A percentile compares a stretch with the other conserved stretches of the same genome.
phyloP scores from a whole-genome alignment of 2,797 vertebrate genomes.

The Micrastur ruficollis region DNA sequence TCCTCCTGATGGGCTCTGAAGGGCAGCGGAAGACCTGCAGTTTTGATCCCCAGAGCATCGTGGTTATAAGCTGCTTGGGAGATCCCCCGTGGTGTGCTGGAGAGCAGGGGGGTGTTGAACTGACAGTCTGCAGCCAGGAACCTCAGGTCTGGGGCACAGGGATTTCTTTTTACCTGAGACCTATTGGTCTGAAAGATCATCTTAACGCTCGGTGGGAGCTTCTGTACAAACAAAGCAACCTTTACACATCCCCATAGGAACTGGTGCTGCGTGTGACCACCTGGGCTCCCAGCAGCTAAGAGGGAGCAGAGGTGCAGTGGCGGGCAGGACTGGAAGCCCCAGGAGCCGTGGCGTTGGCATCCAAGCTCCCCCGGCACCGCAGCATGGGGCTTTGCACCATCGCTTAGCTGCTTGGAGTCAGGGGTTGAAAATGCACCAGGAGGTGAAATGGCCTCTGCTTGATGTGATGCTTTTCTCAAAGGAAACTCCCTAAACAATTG shows the following conservation, averaged over 20 bases:
- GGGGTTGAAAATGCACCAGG: background rate
- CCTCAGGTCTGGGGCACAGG: background rate
- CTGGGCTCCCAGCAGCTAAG: background rate
- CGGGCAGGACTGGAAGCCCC: background rate
- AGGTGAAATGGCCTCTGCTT: background rate
- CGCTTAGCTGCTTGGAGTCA: background rate
- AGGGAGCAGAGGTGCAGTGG: background rate
- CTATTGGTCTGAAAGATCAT: background rate
- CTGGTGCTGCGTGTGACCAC: accelerated
- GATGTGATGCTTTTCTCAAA: background rate
- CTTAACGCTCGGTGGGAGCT: background rate
- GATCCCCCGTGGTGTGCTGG: accelerated
- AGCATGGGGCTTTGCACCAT: background rate
- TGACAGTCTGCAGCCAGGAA: background rate
- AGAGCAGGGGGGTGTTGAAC: background rate
- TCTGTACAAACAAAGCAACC: background rate
- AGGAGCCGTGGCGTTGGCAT: background rate
- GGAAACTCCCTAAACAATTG: background rate
- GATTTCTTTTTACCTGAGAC: background rate
- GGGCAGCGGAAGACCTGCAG: background rate
- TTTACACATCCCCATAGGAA: background rate
- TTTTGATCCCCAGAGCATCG: background rate
- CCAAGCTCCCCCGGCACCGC: background rate
- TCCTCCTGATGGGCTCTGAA: background rate
- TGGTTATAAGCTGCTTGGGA: background rate